Conservation (phyloP, 2,113 vertebrate species). For the Lagenorhynchus albirostris region DNA sequence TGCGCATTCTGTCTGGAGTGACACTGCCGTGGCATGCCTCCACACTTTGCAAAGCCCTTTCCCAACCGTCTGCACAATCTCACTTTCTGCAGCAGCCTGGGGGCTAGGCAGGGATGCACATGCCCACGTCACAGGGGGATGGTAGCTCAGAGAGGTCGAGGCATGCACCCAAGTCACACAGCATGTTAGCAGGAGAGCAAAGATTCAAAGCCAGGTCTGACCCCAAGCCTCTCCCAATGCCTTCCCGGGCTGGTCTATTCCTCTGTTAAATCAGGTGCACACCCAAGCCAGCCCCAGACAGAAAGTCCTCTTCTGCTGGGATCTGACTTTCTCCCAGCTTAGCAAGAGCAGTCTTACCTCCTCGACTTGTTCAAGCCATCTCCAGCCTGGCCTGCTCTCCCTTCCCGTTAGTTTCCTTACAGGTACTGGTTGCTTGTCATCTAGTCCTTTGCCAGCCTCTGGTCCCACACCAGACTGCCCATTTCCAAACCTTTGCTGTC, state of each 20-base stretch:
- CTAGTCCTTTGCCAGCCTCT: not conserved
- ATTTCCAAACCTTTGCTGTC: not conserved
- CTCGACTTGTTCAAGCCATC: not conserved
- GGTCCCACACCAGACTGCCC: not conserved
- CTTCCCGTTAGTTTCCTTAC: not conserved
- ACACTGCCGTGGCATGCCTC: not conserved
- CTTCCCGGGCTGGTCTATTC: not conserved
- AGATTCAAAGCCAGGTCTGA: not conserved
- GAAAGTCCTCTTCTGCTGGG: not conserved
- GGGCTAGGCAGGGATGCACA: not conserved
- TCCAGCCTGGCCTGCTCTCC: too few relatives aligned
- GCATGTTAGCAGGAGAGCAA: not conserved
- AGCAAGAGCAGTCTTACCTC: not conserved
- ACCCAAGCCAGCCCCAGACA: not conserved
- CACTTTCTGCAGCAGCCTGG: not conserved
- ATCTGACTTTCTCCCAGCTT: not conserved
- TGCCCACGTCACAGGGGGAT: not conserved
- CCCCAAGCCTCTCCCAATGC: accelerated
- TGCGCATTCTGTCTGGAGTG: not conserved
- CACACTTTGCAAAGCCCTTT: not conserved
- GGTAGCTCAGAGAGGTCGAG: not conserved
- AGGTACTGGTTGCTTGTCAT: not conserved
- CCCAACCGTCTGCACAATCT: not conserved
- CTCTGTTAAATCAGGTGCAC: too few relatives aligned
- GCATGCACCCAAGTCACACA: not conserved